These are phyloP conservation scores for Achlya flavicornis DNA, from an alignment of 2,888 invertebrate species.

Conservation along the genomic window DNA sequence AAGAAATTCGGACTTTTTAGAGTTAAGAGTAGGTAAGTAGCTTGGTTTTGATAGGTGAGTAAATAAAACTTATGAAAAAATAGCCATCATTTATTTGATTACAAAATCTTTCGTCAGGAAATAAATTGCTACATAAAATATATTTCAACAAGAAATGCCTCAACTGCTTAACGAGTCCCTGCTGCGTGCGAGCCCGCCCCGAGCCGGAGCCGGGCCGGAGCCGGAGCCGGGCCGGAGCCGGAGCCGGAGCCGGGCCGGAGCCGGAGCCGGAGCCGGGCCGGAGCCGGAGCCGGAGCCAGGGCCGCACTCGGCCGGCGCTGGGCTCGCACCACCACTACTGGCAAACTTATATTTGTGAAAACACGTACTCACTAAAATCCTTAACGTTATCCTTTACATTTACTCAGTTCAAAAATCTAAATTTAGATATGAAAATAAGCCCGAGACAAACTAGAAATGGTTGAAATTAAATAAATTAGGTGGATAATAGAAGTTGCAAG, in stretches of 20 bases:
- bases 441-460: conserved; percentile 12
- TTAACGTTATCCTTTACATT: conserved; percentile 52
- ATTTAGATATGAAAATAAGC: conserved; percentile 15
- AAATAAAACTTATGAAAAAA: conserved; percentile 57
- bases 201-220: conserved; percentile 19
- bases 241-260: no score
- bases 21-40: background rate
- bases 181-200: conserved; percentile 19
- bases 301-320: no score
- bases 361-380: conserved; percentile 50
- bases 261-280: no score
- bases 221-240: background rate
- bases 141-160: conserved; percentile 75
- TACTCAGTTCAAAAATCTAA: conserved; percentile 51
- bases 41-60: background rate
- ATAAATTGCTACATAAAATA: conserved; percentile 80
- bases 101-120: conserved; percentile 79
- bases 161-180: conserved; percentile 48
- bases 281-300: no score
- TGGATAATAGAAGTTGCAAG: background rate
- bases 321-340: conserved; percentile 17
- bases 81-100: conserved; percentile 82
- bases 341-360: conserved; percentile 47
- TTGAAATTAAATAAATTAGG: conserved; percentile 11
- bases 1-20: no score